phyloP scores from a whole-genome alignment of 2,888 invertebrate genomes.

The Helleia helle region DNA sequence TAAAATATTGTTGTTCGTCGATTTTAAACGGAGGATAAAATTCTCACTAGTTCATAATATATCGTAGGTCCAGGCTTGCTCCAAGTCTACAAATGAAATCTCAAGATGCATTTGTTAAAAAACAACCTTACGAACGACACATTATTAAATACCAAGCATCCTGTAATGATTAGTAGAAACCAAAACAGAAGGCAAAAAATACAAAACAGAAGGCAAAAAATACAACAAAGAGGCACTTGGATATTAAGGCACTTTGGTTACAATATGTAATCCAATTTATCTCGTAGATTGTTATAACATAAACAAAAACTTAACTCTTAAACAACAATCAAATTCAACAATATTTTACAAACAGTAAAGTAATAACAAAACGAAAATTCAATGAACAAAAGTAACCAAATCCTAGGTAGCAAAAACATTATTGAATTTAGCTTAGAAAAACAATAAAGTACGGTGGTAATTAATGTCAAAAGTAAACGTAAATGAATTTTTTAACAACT shows the following conservation, averaged over 20 bases:
- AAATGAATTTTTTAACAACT: too few relatives aligned
- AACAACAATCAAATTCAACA: constrained; percentile 25
- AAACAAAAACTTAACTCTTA: constrained; percentile 21
- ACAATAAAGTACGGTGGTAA: too few relatives aligned
- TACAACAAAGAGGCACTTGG: constrained; percentile 38
- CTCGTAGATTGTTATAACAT: constrained; percentile 12
- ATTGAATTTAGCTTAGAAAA: background rate
- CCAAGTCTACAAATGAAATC: background rate
- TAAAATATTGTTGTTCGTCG: background rate
- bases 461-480: too few relatives aligned
- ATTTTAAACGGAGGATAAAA: constrained; percentile 14
- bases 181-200: constrained; percentile 6
- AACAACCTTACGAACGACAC: constrained; percentile 3
- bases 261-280: constrained; percentile 11
- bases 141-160: background rate
- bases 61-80: background rate
- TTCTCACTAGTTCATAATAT: constrained; percentile 4
- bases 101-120: background rate
- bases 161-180: constrained; percentile 5
- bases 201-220: constrained; percentile 25
- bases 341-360: constrained; percentile 11
- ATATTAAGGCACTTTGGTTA: constrained; percentile 17
- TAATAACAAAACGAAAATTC: constrained; percentile 25
- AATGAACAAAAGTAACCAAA: too few relatives aligned
- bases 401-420: too few relatives aligned